phyloP scores from a whole-genome alignment of 2,113 vertebrate genomes.

The Tetrao urogallus region DNA sequence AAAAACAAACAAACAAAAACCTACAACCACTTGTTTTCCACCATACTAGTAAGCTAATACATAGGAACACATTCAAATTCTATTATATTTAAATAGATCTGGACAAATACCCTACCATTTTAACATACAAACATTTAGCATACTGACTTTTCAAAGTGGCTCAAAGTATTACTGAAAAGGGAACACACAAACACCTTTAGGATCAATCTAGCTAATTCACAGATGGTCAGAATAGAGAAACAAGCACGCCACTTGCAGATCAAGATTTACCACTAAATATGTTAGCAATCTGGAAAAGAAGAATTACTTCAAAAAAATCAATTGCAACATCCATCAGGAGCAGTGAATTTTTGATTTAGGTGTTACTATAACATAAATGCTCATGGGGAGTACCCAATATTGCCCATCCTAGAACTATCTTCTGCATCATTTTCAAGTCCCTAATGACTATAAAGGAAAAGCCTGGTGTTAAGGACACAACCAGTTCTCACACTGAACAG shows the following conservation, averaged over 20 bases:
- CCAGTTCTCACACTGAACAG: neutral
- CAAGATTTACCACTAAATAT: neutral
- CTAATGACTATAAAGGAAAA: neutral
- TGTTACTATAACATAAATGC: neutral
- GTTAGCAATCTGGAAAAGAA: neutral
- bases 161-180: neutral
- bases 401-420: constrained; percentile 10
- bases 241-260: neutral
- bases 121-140: neutral
- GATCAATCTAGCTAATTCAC: neutral
- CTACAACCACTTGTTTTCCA: neutral
- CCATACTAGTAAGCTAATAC: neutral
- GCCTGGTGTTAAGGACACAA: neutral
- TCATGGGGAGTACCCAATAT: neutral
- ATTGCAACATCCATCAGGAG: neutral
- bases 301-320: neutral
- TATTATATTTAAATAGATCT: neutral
- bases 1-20: neutral
- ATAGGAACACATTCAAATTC: neutral
- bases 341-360: neutral
- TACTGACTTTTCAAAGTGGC: neutral
- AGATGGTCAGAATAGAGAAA: neutral
- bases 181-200: neutral
- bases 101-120: neutral
- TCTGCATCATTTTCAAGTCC: neutral